phyloP scores from a whole-genome alignment of 1,140 invertebrate species.

The Gonatopus flavifemur region DNA sequence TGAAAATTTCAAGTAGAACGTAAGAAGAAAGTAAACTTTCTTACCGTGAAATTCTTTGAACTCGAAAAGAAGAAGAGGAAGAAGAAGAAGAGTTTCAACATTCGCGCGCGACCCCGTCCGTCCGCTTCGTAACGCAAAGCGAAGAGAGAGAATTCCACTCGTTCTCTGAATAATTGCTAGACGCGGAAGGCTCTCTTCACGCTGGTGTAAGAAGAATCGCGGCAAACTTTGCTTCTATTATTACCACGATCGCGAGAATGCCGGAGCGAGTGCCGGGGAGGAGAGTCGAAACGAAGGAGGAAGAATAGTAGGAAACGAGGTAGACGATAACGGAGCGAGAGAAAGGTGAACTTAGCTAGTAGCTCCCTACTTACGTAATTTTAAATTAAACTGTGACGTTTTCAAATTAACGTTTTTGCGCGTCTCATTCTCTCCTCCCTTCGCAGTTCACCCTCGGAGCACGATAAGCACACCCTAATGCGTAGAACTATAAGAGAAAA shows the following conservation, averaged over 20 bases:
- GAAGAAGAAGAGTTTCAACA: not conserved
- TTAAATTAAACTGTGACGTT: conserved; percentile 59
- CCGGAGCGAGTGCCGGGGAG: conserved; percentile 4
- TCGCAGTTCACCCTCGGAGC: too few species aligned
- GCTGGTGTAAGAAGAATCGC: conserved; percentile 24
- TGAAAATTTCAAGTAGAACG: too few species aligned
- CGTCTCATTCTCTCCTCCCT: conserved; percentile 19
- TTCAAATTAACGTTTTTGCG: conserved; percentile 60
- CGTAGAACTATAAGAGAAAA: too few species aligned
- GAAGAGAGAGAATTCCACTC: conserved; percentile 23
- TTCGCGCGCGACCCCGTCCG: not conserved
- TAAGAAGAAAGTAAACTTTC: too few species aligned
- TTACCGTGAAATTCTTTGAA: too few species aligned
- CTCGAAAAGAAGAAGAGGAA: too few species aligned
- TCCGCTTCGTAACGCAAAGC: not conserved
- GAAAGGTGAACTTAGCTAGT: conserved; percentile 15
- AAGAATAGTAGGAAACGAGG: conserved; percentile 21
- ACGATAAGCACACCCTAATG: too few species aligned
- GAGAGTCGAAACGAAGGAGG: conserved; percentile 12
- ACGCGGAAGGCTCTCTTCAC: conserved; percentile 12
- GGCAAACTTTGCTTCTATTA: conserved; percentile 35
- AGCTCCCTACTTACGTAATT: conserved; percentile 52
- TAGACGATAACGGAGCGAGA: conserved; percentile 2
- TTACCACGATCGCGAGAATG: conserved; percentile 36
- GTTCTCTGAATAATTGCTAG: conserved; percentile 36